Conservation (phyloP, 53 echinoderm and acorn worm genomes). For the Glandiceps talaboti region DNA sequence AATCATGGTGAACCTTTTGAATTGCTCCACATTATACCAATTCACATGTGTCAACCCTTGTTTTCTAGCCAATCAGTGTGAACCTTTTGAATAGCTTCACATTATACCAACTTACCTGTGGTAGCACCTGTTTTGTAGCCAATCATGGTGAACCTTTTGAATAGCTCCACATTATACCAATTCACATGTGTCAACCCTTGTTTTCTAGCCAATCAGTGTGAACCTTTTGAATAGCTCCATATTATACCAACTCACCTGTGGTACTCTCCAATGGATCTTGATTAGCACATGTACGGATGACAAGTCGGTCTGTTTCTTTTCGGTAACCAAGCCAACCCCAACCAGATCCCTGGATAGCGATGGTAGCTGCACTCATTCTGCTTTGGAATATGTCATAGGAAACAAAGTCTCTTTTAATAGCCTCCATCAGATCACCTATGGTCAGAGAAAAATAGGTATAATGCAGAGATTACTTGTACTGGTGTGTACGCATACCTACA, state of each 20-base stretch:
- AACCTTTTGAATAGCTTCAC: no score
- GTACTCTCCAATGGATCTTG: constrained; percentile 90
- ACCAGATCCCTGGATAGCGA: constrained; percentile 95
- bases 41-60: no score
- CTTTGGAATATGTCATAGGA: constrained; percentile 61
- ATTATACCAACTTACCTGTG: no score
- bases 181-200: no score
- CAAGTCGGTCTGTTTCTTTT: constrained; percentile 37
- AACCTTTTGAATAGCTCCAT: no score
- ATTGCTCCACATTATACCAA: neutral
- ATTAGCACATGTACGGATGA: constrained; percentile 86
- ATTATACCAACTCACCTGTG: constrained; percentile 61
- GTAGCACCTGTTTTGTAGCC: no score
- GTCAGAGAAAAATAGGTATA: neutral
- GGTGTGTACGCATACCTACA: no score
- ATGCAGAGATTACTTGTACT: no score
- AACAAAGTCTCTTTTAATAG: constrained; percentile 85
- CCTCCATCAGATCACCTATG: constrained; percentile 61
- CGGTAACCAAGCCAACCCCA: constrained; percentile 92
- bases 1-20: no score
- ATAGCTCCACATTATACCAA: neutral
- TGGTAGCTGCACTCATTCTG: constrained; percentile 59
- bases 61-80: no score
- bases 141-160: no score
- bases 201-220: no score